Percentiles rank a stretch among this genome's conserved stretches.
Evolutionary conservation across 2,797 vertebrate genomes (phyloP).

Genomic region (Phataginus tetradactyla): DNA sequence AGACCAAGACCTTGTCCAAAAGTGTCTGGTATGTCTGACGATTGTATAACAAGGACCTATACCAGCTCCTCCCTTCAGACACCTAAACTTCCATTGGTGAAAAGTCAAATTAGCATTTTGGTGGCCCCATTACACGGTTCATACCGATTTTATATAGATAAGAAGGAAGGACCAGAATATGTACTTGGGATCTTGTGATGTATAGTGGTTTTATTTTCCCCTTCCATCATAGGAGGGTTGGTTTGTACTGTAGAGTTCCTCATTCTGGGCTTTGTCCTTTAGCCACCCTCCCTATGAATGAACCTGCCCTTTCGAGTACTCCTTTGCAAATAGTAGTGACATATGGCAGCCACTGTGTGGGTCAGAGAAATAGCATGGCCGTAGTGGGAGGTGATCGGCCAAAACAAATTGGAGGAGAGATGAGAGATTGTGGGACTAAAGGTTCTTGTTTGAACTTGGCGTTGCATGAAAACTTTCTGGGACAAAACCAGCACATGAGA

Average conservation of each 20-base stretch:
- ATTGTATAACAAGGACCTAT: background rate
- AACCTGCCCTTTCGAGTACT: background rate
- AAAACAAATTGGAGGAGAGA: constrained; percentile 82
- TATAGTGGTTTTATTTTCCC: background rate
- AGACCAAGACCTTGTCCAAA: background rate
- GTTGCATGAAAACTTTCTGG: constrained; percentile 81
- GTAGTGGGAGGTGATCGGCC: constrained; percentile 70
- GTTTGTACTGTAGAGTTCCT: background rate
- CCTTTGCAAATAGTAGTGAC: constrained; percentile 14
- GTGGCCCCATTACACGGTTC: background rate
- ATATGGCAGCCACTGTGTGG: background rate
- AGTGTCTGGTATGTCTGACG: background rate
- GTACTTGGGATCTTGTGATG: background rate
- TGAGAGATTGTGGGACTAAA: constrained; percentile 80
- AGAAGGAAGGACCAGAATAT: background rate
- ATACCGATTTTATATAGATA: background rate
- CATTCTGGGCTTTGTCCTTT: background rate
- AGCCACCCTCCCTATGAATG: background rate
- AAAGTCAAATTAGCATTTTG: background rate
- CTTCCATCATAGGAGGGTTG: background rate
- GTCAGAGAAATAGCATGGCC: constrained; percentile 19
- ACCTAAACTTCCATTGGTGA: background rate
- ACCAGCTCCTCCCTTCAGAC: background rate
- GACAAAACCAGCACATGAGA: constrained; percentile 83
- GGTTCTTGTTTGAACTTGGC: constrained; percentile 83